Evolutionary conservation across 2,797 vertebrate species (phyloP).

Genomic region (Danio aesculapii): DNA sequence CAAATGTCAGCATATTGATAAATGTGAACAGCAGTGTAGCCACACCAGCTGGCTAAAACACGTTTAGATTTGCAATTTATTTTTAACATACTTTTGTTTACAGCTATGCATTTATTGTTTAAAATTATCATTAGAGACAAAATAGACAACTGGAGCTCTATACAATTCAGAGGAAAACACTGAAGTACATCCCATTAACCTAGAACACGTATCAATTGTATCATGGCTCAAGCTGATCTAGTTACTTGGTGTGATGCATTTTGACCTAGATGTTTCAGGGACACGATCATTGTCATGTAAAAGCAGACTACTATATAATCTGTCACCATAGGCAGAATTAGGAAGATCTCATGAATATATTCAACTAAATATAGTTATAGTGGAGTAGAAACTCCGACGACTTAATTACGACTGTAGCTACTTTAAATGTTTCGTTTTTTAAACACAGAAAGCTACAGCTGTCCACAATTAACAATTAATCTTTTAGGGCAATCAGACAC

Average conservation of each 20-base stretch:
- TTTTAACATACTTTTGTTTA: not conserved
- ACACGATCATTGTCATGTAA: not conserved
- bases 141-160: too few relatives aligned
- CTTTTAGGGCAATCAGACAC: not conserved
- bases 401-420: not conserved
- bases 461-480: slow-evolving; percentile 42
- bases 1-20: slow-evolving; percentile 26
- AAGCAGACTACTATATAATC: not conserved
- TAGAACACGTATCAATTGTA: not conserved
- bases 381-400: not conserved
- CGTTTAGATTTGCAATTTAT: not conserved
- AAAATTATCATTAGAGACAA: too few relatives aligned
- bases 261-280: not conserved
- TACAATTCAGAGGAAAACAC: not conserved
- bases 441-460: not conserved
- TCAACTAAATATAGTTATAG: not conserved
- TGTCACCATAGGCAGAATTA: not conserved
- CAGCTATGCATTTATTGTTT: not conserved
- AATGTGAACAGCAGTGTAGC: slow-evolving; percentile 1
- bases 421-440: not conserved
- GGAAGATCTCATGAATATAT: not conserved
- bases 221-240: not conserved
- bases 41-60: not conserved
- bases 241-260: not conserved
- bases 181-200: not conserved